phyloP scores from a whole-genome alignment of 2,888 invertebrate genomes.

The Caenorhabditis japonica region DNA sequence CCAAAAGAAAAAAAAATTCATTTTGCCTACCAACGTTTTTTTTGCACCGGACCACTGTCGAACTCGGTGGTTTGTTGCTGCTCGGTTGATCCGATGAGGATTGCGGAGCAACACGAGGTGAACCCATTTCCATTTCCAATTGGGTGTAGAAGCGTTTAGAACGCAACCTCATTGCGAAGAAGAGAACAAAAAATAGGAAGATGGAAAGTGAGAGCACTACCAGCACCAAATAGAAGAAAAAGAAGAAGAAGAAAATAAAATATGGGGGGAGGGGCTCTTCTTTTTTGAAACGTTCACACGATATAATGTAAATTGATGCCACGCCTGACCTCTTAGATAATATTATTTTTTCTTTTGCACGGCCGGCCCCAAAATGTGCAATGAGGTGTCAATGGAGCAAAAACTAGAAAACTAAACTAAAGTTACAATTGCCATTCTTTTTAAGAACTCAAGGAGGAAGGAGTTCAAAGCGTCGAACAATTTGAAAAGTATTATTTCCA shows the following conservation, averaged over 20 bases:
- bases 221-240: too few relatives aligned
- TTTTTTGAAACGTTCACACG: constrained; percentile 57
- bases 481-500: too few relatives aligned
- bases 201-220: too few relatives aligned
- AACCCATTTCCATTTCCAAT: constrained; percentile 37
- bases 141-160: constrained; percentile 26
- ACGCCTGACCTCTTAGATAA: constrained; percentile 8
- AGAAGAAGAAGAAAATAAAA: constrained; percentile 31
- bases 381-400: constrained; percentile 17
- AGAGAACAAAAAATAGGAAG: not conserved
- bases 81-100: constrained; percentile 30
- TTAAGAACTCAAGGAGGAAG: too few relatives aligned
- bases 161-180: constrained; percentile 23
- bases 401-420: too few relatives aligned
- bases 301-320: constrained; percentile 58
- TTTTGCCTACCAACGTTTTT: constrained; percentile 31
- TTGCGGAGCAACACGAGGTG: constrained; percentile 17
- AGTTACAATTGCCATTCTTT: too few relatives aligned
- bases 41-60: constrained; percentile 42
- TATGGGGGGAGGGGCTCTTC: too few relatives aligned
- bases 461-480: too few relatives aligned
- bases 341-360: constrained; percentile 35
- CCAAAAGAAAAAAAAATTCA: too few relatives aligned
- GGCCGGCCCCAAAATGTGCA: not conserved
- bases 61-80: constrained; percentile 32